phyloP scores from a whole-genome alignment of 2,888 invertebrate species.

The Clistopyga incitator region DNA sequence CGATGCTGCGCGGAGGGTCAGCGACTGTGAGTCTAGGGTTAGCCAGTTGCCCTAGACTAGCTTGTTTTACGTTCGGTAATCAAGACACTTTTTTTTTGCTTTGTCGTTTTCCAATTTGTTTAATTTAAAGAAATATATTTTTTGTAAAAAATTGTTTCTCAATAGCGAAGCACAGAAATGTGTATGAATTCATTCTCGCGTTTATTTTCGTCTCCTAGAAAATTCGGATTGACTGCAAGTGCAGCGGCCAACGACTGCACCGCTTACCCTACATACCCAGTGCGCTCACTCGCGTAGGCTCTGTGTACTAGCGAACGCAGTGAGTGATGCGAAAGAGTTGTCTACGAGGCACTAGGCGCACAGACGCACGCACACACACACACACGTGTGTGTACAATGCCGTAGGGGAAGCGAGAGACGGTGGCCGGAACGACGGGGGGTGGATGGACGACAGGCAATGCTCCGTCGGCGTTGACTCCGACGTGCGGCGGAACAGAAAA shows the following conservation, averaged over 20 bases:
- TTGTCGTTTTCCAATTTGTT: no score
- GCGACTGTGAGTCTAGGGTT: not conserved
- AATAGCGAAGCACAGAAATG: no score
- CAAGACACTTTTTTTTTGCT: not conserved
- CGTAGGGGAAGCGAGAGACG: constrained; percentile 7
- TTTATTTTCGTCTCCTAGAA: not conserved
- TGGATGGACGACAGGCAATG: constrained; percentile 46
- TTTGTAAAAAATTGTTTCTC: no score
- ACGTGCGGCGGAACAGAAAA: constrained; percentile 25
- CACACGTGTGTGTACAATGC: not conserved
- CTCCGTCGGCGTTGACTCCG: constrained; percentile 32
- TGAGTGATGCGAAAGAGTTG: constrained; percentile 1
- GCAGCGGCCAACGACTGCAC: constrained; percentile 63
- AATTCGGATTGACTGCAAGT: not conserved
- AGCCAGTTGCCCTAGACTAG: not conserved
- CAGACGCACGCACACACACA: no score
- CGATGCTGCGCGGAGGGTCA: constrained; percentile 52
- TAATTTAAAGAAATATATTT: no score
- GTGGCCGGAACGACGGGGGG: constrained; percentile 11
- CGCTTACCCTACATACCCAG: constrained; percentile 18
- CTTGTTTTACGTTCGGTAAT: not conserved
- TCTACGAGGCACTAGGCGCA: constrained; percentile 21
- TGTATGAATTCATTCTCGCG: no score
- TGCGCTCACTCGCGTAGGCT: not conserved
- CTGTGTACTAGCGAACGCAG: not conserved